These are phyloP conservation scores for Sebastes hopkinsi DNA, from an alignment of 2,797 vertebrate species.

Conservation along the genomic window DNA sequence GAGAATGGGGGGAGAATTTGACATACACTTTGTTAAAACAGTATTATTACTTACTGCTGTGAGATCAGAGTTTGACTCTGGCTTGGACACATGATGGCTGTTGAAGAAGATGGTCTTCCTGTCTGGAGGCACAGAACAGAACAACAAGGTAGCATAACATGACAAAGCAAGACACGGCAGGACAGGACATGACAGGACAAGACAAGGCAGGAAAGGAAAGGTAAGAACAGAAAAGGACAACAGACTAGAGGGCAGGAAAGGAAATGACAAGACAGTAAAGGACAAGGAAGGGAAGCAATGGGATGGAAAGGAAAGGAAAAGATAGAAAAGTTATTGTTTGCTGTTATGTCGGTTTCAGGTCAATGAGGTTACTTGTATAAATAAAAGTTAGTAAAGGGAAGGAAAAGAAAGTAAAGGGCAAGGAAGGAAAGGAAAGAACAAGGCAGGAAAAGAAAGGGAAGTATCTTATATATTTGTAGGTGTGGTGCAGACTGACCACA, in stretches of 20 bases:
- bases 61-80: conserved; percentile 81
- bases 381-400: too few species aligned
- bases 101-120: conserved; percentile 84
- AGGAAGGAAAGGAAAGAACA: not conserved
- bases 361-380: too few species aligned
- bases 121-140: conserved; percentile 61
- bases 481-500: conserved; percentile 69
- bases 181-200: not conserved
- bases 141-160: not conserved
- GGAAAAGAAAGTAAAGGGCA: not conserved
- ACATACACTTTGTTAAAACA: not conserved
- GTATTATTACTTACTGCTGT: conserved; percentile 69
- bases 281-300: not conserved
- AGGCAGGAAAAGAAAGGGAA: not conserved
- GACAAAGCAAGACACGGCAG: too few species aligned
- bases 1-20: not conserved
- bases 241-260: not conserved
- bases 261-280: not conserved
- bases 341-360: too few species aligned
- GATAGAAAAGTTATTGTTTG: too few species aligned
- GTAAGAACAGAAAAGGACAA: not conserved
- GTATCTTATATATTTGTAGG: not conserved
- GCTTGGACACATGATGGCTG: conserved; percentile 85
- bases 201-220: not conserved
- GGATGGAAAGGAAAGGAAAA: not conserved